Conservation (phyloP, 37 sponge, comb jelly and placozoan genomes). For the Dysidea cf. avara region DNA sequence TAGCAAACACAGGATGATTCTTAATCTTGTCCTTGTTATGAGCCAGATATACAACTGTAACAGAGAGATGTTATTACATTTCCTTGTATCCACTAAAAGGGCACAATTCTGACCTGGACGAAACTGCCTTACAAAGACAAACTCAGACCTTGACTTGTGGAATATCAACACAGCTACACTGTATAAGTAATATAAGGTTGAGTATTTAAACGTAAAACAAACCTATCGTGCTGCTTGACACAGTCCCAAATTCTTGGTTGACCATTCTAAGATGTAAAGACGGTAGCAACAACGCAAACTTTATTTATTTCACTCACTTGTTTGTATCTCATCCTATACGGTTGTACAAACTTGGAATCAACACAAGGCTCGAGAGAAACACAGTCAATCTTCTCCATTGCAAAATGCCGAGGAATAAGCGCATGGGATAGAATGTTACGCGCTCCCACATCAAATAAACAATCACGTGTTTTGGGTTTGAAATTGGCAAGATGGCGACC, state of each 20-base stretch:
- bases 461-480: no score
- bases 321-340: slow-evolving; percentile 74
- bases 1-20: slow-evolving; percentile 37
- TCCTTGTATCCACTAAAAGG: no score
- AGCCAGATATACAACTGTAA: slow-evolving; percentile 74
- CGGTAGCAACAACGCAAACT: background rate
- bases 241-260: slow-evolving; percentile 81
- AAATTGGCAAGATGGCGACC: slow-evolving; percentile 69
- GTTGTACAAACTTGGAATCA: slow-evolving; percentile 75
- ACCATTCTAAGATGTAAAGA: slow-evolving; percentile 52
- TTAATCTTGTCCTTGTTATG: slow-evolving; percentile 40
- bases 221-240: slow-evolving; percentile 87
- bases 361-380: slow-evolving; percentile 51
- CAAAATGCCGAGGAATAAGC: no score
- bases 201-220: background rate
- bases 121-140: slow-evolving; percentile 89
- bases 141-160: slow-evolving; percentile 68
- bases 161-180: slow-evolving; percentile 84
- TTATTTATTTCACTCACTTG: slow-evolving; percentile 50
- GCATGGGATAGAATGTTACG: no score
- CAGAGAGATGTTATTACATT: background rate
- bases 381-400: slow-evolving; percentile 69
- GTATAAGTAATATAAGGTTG: background rate
- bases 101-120: slow-evolving; percentile 77
- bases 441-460: no score